These are phyloP conservation scores for Myopa testacea DNA, from an alignment of 2,888 invertebrate genomes.

Conservation along the genomic window DNA sequence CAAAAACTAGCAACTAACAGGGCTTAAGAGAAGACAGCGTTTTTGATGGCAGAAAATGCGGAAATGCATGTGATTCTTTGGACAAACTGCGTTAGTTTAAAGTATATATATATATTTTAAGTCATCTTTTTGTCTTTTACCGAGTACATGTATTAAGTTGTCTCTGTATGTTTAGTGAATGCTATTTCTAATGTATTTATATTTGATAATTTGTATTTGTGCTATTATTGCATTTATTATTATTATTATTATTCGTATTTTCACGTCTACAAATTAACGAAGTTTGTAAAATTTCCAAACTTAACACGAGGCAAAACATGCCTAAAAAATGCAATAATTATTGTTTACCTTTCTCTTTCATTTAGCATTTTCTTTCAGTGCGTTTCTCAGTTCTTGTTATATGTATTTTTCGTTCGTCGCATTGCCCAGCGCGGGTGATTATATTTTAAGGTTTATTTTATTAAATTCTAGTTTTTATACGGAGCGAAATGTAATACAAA, in stretches of 20 bases:
- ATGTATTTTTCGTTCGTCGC: constrained; percentile 32
- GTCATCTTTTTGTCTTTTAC: background rate
- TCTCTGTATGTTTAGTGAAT: background rate
- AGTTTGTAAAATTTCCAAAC: constrained; percentile 34
- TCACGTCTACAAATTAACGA: constrained; percentile 27
- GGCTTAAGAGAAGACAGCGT: too few species aligned
- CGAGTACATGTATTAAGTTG: too few species aligned
- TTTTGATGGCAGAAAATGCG: background rate
- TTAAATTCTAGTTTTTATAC: constrained; percentile 39
- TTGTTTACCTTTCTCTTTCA: background rate
- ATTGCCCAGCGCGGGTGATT: background rate
- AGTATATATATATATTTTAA: constrained; percentile 13
- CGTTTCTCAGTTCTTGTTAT: background rate
- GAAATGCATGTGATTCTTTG: constrained; percentile 52
- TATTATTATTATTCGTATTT: background rate
- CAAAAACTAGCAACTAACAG: too few species aligned
- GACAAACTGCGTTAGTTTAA: constrained; percentile 2
- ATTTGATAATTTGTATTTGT: constrained; percentile 30
- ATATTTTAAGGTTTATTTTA: background rate
- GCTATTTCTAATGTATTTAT: constrained; percentile 1
- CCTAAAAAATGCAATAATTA: constrained; percentile 21
- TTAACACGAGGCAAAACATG: constrained; percentile 27
- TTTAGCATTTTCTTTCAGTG: constrained; percentile 13
- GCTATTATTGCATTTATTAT: constrained; percentile 13
- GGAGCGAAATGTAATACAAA: constrained; percentile 30